Percentiles rank a stretch among this genome's conserved stretches.
These are phyloP conservation scores for Poeciliopsis paucimaculata DNA, from an alignment of 2,797 vertebrate species.

Conservation along the genomic window DNA sequence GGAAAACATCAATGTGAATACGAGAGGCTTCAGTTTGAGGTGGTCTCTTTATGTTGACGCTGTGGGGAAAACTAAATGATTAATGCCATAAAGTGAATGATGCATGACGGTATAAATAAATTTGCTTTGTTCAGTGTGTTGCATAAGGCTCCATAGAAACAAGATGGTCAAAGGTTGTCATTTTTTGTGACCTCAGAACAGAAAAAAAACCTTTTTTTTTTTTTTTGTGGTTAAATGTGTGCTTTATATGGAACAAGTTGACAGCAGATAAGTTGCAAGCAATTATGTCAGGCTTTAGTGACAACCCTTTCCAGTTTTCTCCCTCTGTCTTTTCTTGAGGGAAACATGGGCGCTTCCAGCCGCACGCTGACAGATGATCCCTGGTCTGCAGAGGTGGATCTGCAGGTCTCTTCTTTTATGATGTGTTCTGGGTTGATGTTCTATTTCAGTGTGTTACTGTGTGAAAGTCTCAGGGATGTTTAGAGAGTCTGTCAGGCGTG, in stretches of 20 bases:
- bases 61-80: background rate
- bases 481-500: background rate
- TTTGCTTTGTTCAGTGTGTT: background rate
- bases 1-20: background rate
- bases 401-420: conserved; percentile 12
- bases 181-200: background rate
- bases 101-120: background rate
- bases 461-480: conserved; percentile 4
- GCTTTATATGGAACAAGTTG: conserved; percentile 1
- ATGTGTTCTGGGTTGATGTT: background rate
- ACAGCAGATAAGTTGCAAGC: conserved; percentile 1
- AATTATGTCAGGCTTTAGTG: conserved; percentile 7
- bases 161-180: background rate
- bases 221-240: background rate
- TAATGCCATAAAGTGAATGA: background rate
- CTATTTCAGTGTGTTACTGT: background rate
- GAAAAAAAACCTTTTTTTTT: background rate
- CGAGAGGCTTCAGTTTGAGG: background rate
- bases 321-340: background rate
- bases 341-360: conserved; percentile 1
- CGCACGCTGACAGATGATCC: background rate
- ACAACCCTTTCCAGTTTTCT: conserved; percentile 7
- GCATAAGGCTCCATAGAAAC: background rate
- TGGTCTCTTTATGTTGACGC: background rate
- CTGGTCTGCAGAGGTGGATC: background rate